phyloP scores from a whole-genome alignment of 2,113 vertebrate species.

The Micronycteris hirsuta region DNA sequence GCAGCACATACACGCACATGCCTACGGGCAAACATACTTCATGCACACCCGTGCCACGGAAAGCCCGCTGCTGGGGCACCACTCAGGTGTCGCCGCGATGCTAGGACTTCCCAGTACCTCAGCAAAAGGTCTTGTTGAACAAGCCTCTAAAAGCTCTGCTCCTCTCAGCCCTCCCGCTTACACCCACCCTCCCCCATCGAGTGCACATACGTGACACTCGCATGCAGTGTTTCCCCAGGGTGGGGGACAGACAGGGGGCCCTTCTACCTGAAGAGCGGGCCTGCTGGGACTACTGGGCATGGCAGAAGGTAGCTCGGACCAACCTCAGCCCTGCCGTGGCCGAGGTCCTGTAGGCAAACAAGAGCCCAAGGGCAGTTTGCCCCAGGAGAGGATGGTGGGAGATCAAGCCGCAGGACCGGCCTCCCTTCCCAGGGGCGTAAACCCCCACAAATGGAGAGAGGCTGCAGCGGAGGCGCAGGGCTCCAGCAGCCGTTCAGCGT shows the following conservation, averaged over 20 bases:
- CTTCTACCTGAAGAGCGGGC: background rate
- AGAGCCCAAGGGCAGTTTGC: background rate
- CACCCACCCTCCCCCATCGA: background rate
- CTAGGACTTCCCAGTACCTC: background rate
- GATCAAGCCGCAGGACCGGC: background rate
- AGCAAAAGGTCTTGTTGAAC: background rate
- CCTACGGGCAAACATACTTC: background rate
- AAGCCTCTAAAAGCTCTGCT: too few relatives aligned
- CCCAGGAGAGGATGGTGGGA: background rate
- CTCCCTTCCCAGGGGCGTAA: background rate
- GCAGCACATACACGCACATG: background rate
- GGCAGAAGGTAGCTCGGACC: background rate
- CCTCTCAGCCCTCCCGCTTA: background rate
- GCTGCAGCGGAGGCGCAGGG: background rate
- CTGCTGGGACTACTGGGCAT: background rate
- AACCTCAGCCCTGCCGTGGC: background rate
- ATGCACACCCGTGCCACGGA: background rate
- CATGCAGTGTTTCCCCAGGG: background rate
- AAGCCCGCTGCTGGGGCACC: background rate
- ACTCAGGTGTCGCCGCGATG: background rate
- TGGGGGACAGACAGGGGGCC: background rate
- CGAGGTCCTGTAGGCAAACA: background rate
- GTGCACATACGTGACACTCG: background rate
- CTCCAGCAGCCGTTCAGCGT: background rate
- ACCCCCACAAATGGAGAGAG: background rate